Base-by-base conservation (phyloP, 2,888 invertebrate species). In the Phytoseiulus persimilis region DNA sequence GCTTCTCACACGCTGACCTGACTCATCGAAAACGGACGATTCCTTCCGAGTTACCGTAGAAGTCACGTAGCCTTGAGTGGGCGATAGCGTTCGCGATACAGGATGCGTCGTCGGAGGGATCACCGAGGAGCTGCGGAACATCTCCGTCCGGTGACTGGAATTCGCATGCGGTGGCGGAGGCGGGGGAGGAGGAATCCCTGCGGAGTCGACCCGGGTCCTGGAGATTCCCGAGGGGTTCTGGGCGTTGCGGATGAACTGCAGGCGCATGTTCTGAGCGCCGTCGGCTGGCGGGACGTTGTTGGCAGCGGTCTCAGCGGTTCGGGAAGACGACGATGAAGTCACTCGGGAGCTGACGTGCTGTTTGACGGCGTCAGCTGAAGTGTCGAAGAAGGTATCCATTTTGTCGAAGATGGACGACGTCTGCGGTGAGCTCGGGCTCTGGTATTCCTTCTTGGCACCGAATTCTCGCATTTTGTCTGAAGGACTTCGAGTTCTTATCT, bases 381-480 rank as follows among this genome's bases (percentile, higher is more conserved):
- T 87, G 45, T 87, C 87, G 87, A 87, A 87, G 87, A 87, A 87
- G 31, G 87, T 23, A n/a, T 87, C 87, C 87, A 87, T 87, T 33
- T 87, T 87, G 28, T 87, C 87, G 87, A 87, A 87, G n/a, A 87
- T 87, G 0, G 87, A 87, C 9, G 87, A 87, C 2, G 87, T 33
- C 65, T 65, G 65, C 9, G 65, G 65, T 1, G 65, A 28, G 28
- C 23, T 65, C 65, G 65, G 65, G 18, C 65, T 65, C 65, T 6
- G 1, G 28, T 65, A 65, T 65, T 65, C 65, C 18, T 23, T 3
- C 18, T 65, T 65, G 9, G 23, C 65, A 65, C 65, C 65, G 28
- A 65, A 65, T 14, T 65, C 65, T 65, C 65, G 65, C 65, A 65
- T 65, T 65, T 65, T 65, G 65, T 65, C 65, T 23, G 28, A 65